phyloP scores from a whole-genome alignment of 2,888 invertebrate genomes.

The Thera obeliscata region DNA sequence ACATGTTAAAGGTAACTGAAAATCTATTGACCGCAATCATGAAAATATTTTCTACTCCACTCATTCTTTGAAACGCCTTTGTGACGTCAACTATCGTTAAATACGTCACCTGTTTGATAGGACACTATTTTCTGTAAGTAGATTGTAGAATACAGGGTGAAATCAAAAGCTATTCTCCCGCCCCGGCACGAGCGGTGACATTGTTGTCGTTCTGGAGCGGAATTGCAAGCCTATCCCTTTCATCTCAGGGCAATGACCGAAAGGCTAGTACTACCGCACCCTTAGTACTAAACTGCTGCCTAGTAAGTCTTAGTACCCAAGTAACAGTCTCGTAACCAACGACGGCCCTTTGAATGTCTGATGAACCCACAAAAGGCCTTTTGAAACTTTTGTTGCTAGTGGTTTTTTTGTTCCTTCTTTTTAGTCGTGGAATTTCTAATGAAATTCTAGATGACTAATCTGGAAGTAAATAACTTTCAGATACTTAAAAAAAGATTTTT shows the following conservation, averaged over 20 bases:
- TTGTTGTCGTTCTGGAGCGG: conserved; percentile 38
- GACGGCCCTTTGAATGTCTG: conserved; percentile 21
- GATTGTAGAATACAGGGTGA: not conserved
- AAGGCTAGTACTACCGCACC: not conserved
- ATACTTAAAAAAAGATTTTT: no score
- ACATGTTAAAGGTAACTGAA: not conserved
- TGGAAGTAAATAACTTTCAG: no score
- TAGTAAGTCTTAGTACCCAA: not conserved
- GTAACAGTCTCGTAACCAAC: not conserved
- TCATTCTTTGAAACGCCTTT: not conserved
- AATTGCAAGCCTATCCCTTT: conserved; percentile 33
- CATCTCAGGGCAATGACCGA: conserved; percentile 2
- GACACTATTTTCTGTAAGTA: not conserved
- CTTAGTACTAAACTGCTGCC: not conserved
- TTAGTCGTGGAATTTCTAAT: no score
- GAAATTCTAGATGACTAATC: no score
- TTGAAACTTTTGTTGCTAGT: not conserved
- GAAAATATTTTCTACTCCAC: not conserved
- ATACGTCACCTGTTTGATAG: not conserved
- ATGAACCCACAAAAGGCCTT: conserved; percentile 1
- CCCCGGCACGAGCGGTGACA: conserved; percentile 30
- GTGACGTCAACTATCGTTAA: conserved; percentile 1
- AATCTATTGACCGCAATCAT: not conserved
- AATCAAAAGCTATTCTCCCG: conserved; percentile 24
- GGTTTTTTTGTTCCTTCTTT: no score